phyloP scores from a whole-genome alignment of 2,888 invertebrate species.

The Tinea trinotella region DNA sequence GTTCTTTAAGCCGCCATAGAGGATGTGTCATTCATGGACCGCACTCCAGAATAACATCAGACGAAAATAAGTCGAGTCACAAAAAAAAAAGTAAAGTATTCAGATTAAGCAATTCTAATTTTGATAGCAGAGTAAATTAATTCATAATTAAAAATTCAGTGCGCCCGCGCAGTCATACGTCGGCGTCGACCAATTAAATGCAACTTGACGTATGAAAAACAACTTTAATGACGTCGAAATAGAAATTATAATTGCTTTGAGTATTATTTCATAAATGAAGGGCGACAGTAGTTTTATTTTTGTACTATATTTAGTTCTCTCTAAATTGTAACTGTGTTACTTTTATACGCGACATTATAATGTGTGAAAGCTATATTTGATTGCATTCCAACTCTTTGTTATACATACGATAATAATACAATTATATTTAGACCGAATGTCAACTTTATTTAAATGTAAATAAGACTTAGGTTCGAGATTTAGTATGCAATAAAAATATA shows the following conservation, averaged over 20 bases:
- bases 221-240: slow-evolving; percentile 36
- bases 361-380: too few relatives aligned
- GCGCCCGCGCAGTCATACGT: slow-evolving; percentile 59
- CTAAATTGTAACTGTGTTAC: slow-evolving; percentile 13
- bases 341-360: slow-evolving; percentile 4
- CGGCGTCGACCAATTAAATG: slow-evolving; percentile 59
- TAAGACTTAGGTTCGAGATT: too few relatives aligned
- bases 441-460: too few relatives aligned
- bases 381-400: too few relatives aligned
- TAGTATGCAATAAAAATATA: too few relatives aligned
- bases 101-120: slow-evolving; percentile 15
- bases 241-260: slow-evolving; percentile 36
- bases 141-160: slow-evolving; percentile 72
- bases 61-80: too few relatives aligned
- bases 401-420: too few relatives aligned
- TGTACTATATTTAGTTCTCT: slow-evolving; percentile 60
- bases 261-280: slow-evolving; percentile 52
- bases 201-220: slow-evolving; percentile 40
- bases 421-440: too few relatives aligned
- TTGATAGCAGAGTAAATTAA: slow-evolving; percentile 40
- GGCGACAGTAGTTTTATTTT: slow-evolving; percentile 72
- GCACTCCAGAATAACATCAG: too few relatives aligned
- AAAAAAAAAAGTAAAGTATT: too few relatives aligned
- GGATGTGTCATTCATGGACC: too few relatives aligned
- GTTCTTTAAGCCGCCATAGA: too few relatives aligned